Conservation (phyloP, 1,140 invertebrate genomes). For the Trypoxylus dichotomus region DNA sequence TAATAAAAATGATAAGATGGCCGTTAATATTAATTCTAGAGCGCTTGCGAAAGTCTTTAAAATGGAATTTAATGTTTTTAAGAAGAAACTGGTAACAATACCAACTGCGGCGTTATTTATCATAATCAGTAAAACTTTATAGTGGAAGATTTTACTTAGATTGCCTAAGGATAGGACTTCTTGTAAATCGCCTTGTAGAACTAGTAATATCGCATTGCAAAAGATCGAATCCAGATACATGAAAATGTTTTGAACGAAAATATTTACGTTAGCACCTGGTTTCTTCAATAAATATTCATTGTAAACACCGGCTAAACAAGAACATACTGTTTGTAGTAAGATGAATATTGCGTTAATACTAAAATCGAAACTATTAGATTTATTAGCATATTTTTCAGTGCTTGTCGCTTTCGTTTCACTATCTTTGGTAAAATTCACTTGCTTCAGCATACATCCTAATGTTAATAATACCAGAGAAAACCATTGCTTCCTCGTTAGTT, state of each 20-base stretch:
- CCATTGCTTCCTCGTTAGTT: conserved; percentile 85
- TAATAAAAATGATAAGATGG: conserved; percentile 84
- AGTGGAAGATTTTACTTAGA: conserved; percentile 61
- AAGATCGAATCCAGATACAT: conserved; percentile 95
- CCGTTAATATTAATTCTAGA: conserved; percentile 89
- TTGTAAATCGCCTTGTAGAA: conserved; percentile 64
- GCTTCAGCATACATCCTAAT: conserved; percentile 89
- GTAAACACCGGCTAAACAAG: conserved; percentile 93
- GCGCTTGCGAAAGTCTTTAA: conserved; percentile 96
- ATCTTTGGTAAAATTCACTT: conserved; percentile 67
- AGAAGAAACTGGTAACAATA: conserved; percentile 91
- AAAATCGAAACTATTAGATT: conserved; percentile 57
- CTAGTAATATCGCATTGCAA: conserved; percentile 77
- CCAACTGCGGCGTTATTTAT: conserved; percentile 89
- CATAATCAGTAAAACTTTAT: conserved; percentile 79
- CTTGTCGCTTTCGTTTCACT: conserved; percentile 48
- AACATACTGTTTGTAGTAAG: conserved; percentile 84
- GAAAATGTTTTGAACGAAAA: conserved; percentile 93
- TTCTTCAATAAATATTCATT: conserved; percentile 94
- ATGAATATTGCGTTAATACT: conserved; percentile 76
- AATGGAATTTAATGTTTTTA: conserved; percentile 93
- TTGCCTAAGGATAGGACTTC: conserved; percentile 63
- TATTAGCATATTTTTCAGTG: background rate
- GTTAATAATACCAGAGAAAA: conserved; percentile 84
- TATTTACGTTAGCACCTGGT: conserved; percentile 78